Conservation (phyloP, 2,113 vertebrate genomes). For the Clarias magur region DNA sequence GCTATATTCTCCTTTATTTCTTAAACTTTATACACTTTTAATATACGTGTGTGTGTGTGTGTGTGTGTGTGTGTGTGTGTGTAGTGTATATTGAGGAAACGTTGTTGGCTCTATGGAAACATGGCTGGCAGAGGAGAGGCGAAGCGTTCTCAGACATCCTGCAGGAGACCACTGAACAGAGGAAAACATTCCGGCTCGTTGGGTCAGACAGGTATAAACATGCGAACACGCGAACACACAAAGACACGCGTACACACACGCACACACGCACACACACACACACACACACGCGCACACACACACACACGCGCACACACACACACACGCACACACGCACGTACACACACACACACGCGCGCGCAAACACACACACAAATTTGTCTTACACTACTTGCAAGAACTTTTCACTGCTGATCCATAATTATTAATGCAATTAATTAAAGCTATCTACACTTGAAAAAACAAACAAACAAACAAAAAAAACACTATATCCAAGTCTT, state of each 20-base stretch:
- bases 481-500: neutral
- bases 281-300: neutral
- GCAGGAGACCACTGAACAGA: conserved; percentile 75
- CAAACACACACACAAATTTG: neutral
- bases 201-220: conserved; percentile 74
- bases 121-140: conserved; percentile 81
- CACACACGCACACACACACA: neutral
- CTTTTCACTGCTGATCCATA: neutral
- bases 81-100: conserved; percentile 78
- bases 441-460: too few relatives aligned
- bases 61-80: neutral
- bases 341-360: neutral
- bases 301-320: neutral
- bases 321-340: neutral
- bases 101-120: conserved; percentile 82
- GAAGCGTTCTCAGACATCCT: conserved; percentile 66
- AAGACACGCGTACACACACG: neutral
- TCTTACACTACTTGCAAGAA: neutral
- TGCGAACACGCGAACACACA: neutral
- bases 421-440: neutral
- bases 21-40: too few relatives aligned
- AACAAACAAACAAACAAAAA: too few relatives aligned
- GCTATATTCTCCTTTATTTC: too few relatives aligned
- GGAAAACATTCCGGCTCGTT: conserved; percentile 77
- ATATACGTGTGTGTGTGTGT: neutral